Base-by-base conservation (phyloP, 2,113 vertebrate genomes). In the Oenanthe melanoleuca region DNA sequence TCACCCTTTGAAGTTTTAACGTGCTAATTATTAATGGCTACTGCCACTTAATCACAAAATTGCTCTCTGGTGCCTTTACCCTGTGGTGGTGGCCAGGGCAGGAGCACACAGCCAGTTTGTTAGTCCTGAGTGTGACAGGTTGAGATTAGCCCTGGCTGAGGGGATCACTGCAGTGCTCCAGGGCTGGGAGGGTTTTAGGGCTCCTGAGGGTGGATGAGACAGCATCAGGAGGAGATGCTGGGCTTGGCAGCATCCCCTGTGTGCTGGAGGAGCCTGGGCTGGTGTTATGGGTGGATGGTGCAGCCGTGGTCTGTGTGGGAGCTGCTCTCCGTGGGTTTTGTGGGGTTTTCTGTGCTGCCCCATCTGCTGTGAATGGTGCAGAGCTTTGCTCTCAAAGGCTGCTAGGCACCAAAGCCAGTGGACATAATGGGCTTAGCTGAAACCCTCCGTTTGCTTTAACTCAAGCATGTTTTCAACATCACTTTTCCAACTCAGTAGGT, bases 21-120 rank as follows among this genome's bases (percentile, higher is more conserved):
- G 24, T 92, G 72, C 69, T 83, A 64, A 74, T 95, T 93, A 89
- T 88, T 66, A 82, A 52, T 86, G 47, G 42, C 55, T 88, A 37
- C 25, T 57, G 60, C 66, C 1, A 2, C 40, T 71, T 69, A 74
- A 78, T 83, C 28, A 17, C 47, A 22, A 0, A 64, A 69, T 82
- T 92, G 53, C 59, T 84, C 49, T 31, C 44, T 33, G 38, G 24
- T 59, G 71, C 74, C 33, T 92, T 80, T 40, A 10, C 1, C 2
- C 22, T 8, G 13, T 0, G 3, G 33, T 7, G 69, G 12, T 49
- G 71, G 85, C 53, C n/a, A 3, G 53, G 73, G 33, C 29, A 44
- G 67, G 72, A 52, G 42, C 1, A 9, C 34, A 6, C 0, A 23
- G 45, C 53, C 50, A 28, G 2, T 70, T 59, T 42, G 71, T 40